Conservation (phyloP, 2,888 invertebrate species). For the Orthosia gothica region DNA sequence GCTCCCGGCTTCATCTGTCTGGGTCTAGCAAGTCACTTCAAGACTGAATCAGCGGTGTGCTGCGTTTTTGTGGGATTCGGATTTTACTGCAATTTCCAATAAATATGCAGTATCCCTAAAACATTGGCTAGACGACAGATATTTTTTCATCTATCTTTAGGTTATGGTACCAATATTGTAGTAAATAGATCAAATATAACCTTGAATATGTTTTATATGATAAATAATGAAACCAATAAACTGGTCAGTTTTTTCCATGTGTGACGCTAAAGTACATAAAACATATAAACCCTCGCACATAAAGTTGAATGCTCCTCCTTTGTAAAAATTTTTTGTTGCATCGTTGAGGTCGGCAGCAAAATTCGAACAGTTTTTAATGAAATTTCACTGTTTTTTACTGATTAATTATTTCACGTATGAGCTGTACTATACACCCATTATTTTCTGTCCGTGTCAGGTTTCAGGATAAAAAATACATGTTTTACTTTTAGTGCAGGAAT, state of each 20-base stretch:
- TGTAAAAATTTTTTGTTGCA: constrained; percentile 16
- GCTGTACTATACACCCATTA: background rate
- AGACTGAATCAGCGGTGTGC: constrained; percentile 22
- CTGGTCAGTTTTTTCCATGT: background rate
- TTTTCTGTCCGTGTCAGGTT: constrained; percentile 1
- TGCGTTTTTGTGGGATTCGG: constrained; percentile 18
- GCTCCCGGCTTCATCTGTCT: constrained; percentile 60
- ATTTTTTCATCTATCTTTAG: no score
- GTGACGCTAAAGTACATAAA: constrained; percentile 11
- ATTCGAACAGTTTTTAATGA: constrained; percentile 39
- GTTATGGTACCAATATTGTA: no score
- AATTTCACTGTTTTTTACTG: constrained; percentile 35
- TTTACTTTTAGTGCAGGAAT: background rate
- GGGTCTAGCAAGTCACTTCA: constrained; percentile 37
- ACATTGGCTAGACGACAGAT: no score
- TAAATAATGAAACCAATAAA: background rate
- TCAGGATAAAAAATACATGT: background rate
- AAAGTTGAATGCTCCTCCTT: constrained; percentile 24
- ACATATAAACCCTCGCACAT: background rate
- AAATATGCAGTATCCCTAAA: no score
- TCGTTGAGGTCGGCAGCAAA: no score
- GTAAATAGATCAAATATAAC: no score
- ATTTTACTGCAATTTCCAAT: constrained; percentile 1
- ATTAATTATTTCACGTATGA: constrained; percentile 42
- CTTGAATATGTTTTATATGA: no score